A percentile compares a stretch with the other conserved stretches of the same genome.
Evolutionary conservation across 1,140 invertebrate species (phyloP).

Genomic region (Papilio xuthus): DNA sequence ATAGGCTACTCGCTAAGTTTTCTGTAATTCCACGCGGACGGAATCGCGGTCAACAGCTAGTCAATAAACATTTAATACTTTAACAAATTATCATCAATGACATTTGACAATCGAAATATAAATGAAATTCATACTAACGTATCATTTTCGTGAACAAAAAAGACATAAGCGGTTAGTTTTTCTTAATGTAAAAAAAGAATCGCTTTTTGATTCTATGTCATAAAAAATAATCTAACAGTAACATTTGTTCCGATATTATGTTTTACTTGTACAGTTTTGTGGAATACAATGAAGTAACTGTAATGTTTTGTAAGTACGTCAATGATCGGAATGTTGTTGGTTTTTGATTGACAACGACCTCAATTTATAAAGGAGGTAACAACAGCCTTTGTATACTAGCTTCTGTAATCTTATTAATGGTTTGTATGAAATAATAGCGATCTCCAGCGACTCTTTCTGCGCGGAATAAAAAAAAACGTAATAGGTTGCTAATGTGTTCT

Average conservation of each 20-base stretch:
- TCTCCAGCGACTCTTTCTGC: no score
- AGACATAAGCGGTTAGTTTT: slow-evolving; percentile 20
- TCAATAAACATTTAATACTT: no score
- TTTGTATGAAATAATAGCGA: no score
- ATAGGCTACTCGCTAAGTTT: no score
- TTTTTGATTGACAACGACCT: slow-evolving; percentile 66
- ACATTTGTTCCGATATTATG: slow-evolving; percentile 26
- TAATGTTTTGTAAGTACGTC: slow-evolving; percentile 57
- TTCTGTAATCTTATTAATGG: neutral
- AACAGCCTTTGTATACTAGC: neutral
- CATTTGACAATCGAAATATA: slow-evolving; percentile 2
- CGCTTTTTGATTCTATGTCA: slow-evolving; percentile 9
- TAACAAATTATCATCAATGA: neutral
- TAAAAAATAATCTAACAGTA: slow-evolving; percentile 19
- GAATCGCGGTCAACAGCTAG: no score
- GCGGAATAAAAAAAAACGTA: no score
- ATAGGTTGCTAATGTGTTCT: no score
- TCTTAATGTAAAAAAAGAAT: slow-evolving; percentile 3
- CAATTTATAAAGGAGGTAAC: slow-evolving; percentile 40
- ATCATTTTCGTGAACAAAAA: slow-evolving; percentile 15
- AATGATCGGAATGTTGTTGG: slow-evolving; percentile 56
- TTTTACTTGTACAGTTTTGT: slow-evolving; percentile 7
- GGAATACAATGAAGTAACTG: slow-evolving; percentile 60
- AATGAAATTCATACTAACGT: neutral
- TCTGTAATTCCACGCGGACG: no score